Base-by-base conservation (phyloP, 2,888 invertebrate species). In the Idaea straminata region DNA sequence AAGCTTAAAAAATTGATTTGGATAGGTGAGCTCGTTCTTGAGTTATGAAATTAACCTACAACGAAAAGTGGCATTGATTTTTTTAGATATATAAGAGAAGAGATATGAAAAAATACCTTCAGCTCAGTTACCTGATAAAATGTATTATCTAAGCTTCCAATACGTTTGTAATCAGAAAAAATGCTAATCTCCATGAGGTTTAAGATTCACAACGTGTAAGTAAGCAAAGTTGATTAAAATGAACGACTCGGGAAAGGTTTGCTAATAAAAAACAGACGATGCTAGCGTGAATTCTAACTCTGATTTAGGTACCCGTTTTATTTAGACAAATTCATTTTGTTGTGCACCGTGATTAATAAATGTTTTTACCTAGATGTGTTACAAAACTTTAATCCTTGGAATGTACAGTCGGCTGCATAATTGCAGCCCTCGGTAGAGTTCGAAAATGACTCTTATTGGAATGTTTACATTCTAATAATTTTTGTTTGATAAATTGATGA, bases 211-310 rank as follows among this genome's bases (percentile, higher is more conserved):
- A 60, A 63, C 66, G 68, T 72, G 72, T 70, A 70, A 67, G 72
- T 70, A 70, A 68, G 72, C 69, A 68, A 63, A 62, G 71, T 63
- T 80, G 83, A 83, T 84, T 83, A 83, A 82, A 83, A 84, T 75
- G 72, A 69, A 74, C 67, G 69, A 70, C 76, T 68, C 69, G 76
- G 74, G 74, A 83, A 83, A 83, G 83, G 81, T 79, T 78, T 72
- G 73, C 78, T 74, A 76, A 83, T 87, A 84, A 85, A 87, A 84
- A 80, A 79, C 84, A 85, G 86, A 83, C 67, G 83, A 84, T 76
- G 83, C 72, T 77, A 75, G 71, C 81, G 80, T 85, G 84, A 83
- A 83, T 86, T 80, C 78, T 75, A 77, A 79, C 69, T 73, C 80
- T 80, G 82, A 83, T 83, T 83, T 81, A 81, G 78, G 78, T 75